Base-by-base conservation (phyloP, 2,888 invertebrate species). In the Drosophila flavopinicola region DNA sequence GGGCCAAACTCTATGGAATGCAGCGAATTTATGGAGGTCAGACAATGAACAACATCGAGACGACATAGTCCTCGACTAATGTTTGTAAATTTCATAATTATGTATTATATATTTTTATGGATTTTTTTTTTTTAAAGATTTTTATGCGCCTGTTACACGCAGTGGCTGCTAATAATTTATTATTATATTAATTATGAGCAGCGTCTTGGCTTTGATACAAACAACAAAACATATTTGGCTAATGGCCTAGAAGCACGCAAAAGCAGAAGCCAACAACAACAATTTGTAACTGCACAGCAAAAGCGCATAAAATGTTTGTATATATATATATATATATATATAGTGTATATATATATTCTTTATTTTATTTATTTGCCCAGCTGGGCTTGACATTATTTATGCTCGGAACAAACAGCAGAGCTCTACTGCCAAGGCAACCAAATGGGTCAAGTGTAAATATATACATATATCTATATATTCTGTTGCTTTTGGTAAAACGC, bases 391-490 rank as follows among this genome's bases (percentile, higher is more conserved):
- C 85, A 71, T 75, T 82, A 74, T 77, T 84, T 53, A 66, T 64
- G 63, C 38, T 47, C 32, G 15, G 17, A 33, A 58, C 41, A 42
- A 5, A n/a, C n/a, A 30, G n/a, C 1, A 49, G 7, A 30, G 2
- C 5, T 17, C 6, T 30, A 61, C 41, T 70, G 15, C 38, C 42
- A 63, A 69, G 69, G 61, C 48, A 72, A 61, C 38, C 64, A 83
- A 85, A 65, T 76, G 73, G 79, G 86, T 85, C 79, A 85, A 79
- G 84, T 70, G 66, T 73, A 53, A 76, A 73, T 61, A 66, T 71
- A 39, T 51, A 66, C 45, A 17, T 73, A 53, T 73, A 73, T 61
- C 64, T 71, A 39, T 51, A 66, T 49, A 17, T 57, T 47, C 39
- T 32, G 60, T 54, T 47, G 49, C 57, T 52, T 49, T 57, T 61